phyloP scores from a whole-genome alignment of 2,797 vertebrate genomes.

The Aeoliscus strigatus region DNA sequence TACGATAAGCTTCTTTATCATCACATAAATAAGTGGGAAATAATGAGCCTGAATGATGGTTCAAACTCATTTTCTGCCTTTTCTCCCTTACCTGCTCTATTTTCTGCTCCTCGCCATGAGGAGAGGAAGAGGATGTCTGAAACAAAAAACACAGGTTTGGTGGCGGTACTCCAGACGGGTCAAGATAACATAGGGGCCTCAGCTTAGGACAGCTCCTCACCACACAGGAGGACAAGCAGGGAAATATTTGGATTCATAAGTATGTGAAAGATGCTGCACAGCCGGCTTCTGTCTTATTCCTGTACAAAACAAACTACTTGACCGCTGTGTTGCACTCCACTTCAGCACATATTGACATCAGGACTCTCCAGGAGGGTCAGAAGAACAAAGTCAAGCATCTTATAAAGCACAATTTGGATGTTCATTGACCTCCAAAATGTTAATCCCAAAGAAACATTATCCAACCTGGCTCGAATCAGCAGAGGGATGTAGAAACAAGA shows the following conservation, averaged over 20 bases:
- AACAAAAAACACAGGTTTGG: constrained; percentile 48
- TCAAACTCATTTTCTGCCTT: constrained; percentile 1
- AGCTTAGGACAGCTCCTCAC: constrained; percentile 7
- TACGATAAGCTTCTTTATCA: constrained; percentile 31
- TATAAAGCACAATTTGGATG: constrained; percentile 10
- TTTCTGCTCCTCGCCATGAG: constrained; percentile 1
- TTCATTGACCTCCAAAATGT: constrained; percentile 17
- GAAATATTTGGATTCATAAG: constrained; percentile 43
- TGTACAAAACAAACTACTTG: background rate
- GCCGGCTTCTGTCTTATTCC: constrained; percentile 2
- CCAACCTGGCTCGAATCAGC: background rate
- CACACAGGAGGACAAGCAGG: constrained; percentile 5
- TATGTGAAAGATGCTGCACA: background rate
- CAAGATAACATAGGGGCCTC: constrained; percentile 53
- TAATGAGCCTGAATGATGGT: background rate
- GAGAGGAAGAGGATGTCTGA: constrained; percentile 11
- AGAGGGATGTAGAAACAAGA: no score
- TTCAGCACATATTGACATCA: constrained; percentile 2
- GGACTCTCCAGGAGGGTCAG: background rate
- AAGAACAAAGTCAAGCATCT: constrained; percentile 1
- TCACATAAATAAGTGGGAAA: background rate
- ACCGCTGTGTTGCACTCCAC: background rate
- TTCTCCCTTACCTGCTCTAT: constrained; percentile 3
- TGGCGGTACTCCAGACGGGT: constrained; percentile 62
- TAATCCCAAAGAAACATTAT: constrained; percentile 4